Base-by-base conservation (phyloP, 2,797 vertebrate genomes). In the Odontamblyopus lacepedii region DNA sequence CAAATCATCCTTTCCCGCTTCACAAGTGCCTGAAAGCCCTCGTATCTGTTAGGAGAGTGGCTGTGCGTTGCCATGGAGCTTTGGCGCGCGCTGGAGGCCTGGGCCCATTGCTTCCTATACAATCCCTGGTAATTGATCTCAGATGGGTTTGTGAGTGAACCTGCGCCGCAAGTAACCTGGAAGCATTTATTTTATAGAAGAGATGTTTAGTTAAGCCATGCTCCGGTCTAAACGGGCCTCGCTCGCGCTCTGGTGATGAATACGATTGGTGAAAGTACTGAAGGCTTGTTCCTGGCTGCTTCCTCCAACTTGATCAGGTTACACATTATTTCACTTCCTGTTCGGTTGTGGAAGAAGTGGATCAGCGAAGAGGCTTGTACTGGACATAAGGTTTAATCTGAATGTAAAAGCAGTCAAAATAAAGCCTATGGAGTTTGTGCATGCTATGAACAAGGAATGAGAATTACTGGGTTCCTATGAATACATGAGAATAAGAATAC, bases 101-200 rank as follows among this genome's bases (percentile, higher is more conserved):
- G 32, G 85, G 93, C 92, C 80, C 63, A 18, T 23, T 63, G 62
- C 86, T 89, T 93, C 90, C 93, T 93, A 95, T 90, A 91, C 0
- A 85, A 83, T 88, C 74, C 56, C 88, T 78, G 79, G 85, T 96
- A 96, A 96, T 96, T 95, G 95, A 93, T 92, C 93, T 95, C 94
- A 95, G 95, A 95, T 96, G 96, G 87, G 74, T 78, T 89, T 89
- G 65, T 60, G 78, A 87, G 74, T 76, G 88, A 95, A 95, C 95
- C 95, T 90, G 80, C 92, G 92, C 91, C 75, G 78, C 82, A 85
- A 86, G 91, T 95, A 95, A 95, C 95, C 95, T 97, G 96, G 96
- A 97, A 97, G 93, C 96, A 96, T 95, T 97, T 97, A 97, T 94
- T 94, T 94, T 95, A 95, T 95, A 93, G 93, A 93, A 93, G 92